Base-by-base conservation (phyloP, 2,797 vertebrate species). In the Rhadinocentrus ornatus region DNA sequence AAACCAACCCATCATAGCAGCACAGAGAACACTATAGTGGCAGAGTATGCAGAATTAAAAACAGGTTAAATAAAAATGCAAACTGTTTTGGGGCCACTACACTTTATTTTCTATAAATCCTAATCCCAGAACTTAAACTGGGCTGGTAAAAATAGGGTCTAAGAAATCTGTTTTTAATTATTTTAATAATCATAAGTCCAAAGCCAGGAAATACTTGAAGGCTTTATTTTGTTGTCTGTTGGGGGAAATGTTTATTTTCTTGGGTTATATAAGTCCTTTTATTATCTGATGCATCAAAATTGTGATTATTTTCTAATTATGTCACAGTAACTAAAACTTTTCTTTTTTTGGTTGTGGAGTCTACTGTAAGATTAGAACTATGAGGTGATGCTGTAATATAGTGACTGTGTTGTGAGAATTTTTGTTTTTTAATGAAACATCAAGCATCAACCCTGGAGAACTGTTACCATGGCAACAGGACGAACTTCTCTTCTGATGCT, bases 381-480 rank as follows among this genome's bases (percentile, higher is more conserved):
- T 27, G 22, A 60, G 58, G 31, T 58, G 50, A 77, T 52, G 72
- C 70, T 71, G 50, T 63, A 69, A 71, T 69, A 56, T 48, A 73
- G n/a, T 24, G n/a, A 73, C 34, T 66, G 62, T 71, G 71, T 75
- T 57, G 58, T 69, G 39, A 64, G 35, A 64, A 65, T 57, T 34
- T 29, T 60, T 39, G 71, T 73, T 67, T 52, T 61, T 3, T 35
- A 64, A 44, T 15, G 54, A 64, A 31, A 66, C 13, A 31, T 6
- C 29, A 31, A 31, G 39, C 13, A 48, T 78, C 13, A 34, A 76
- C 80, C 69, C 75, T 79, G 82, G 74, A 78, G 48, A 66, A 41
- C 54, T 67, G 77, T 82, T 79, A 73, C 75, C 48, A 6, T 35
- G 44, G 63, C 26, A 67, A 58, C 24, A 6, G 24, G 41, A 31